Base-by-base conservation (phyloP, 1,140 invertebrate species). In the Brachionus calyciflorus region DNA sequence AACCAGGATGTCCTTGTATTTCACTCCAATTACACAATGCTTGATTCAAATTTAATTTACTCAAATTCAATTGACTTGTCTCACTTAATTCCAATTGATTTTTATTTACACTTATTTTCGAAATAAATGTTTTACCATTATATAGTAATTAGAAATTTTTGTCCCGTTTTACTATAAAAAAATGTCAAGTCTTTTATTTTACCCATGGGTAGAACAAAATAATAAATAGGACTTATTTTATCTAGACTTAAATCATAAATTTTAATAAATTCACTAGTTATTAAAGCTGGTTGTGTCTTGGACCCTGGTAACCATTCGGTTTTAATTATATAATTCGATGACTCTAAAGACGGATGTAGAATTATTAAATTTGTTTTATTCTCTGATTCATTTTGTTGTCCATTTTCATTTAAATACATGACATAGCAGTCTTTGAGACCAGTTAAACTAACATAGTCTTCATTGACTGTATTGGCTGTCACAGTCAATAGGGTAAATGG, bases 231-330 rank as follows among this genome's bases (percentile, higher is more conserved):
- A 84, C 91, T 93, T 6, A 92, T 87, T 0, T 91, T 89, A 83
- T 98, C 94, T 77, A 90, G 89, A 10, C 83, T 80, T 7, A 98
- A 87, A 85, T 98, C 92, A 81, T 96, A 99, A 55, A 99, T 96
- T 87, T 98, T 98, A 4, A 99, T 92, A 85, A 96, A 97, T 82
- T 98, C 94, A 2, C 93, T 92, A 0, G 95, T 98, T 0, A 98
- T 90, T 0, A 98, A 85, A 1, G 94, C 94, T 0, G 98, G 84
- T 79, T 94, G 89, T 0, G 93, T 96, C 1, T 55, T 33, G 0
- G 92, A 93, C 0, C 93, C 94, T 0, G 95, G 94, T 51, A 98
- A 84, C 96, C 96, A 98, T 12, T 94, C 87, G 0, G 94, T 83
- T 82, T 94, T 93, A 81, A 97, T 96, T 3, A 98, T 93, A 81